Evolutionary conservation across 64 coral and sea anemone genomes (phyloP), one percentile per base, ranked within the genome.

Genomic region (Stichodactyla mertensii): DNA sequence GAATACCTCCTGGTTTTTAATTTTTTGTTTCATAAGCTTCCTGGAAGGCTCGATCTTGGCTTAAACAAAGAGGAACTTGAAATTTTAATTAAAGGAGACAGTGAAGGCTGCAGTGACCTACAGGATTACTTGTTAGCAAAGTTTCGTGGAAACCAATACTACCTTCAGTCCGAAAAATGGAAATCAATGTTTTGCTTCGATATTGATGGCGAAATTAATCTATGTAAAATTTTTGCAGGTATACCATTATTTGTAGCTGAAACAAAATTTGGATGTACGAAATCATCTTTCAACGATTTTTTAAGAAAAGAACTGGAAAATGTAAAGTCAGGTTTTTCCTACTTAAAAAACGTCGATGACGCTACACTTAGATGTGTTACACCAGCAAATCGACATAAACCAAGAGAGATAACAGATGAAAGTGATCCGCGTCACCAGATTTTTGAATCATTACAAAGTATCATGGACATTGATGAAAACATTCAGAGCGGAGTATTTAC

Each of bases 1-100:
- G 93, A 95, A 80, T 95, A 95, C 64, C 89, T 82, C 11, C 83
- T 95, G 1, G 88, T 95, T 51, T 84, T 89, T n/a, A 93, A 89
- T 20, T 64, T 64, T 26, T 71, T 93, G 16, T 93, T 93, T 10
- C 78, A 81, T 22, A 16, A 81, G 18, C 45, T 81, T 53, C 78
- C 78, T 28, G 53, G 16, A 53, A 52, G 18, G 16, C 54, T 81
- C 15, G 78, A 81, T 55, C 52, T 81, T 81, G 12, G 54, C 5
- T 81, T 55, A 53, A 6, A 8, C 55, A 22, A 53, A 52, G 16
- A 81, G 2, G 22, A 74, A 12, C 69, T 27, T 22, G n/a, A 16
- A 0, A 55, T 55, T 4, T 9, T 81, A 81, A 66, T 54, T 0
- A 81, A 22, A 8, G 10, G 27, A 24, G 19, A 62, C 13, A 62